These are phyloP conservation scores for Telenomus remus DNA, from an alignment of 1,140 invertebrate genomes.

Conservation along the genomic window DNA sequence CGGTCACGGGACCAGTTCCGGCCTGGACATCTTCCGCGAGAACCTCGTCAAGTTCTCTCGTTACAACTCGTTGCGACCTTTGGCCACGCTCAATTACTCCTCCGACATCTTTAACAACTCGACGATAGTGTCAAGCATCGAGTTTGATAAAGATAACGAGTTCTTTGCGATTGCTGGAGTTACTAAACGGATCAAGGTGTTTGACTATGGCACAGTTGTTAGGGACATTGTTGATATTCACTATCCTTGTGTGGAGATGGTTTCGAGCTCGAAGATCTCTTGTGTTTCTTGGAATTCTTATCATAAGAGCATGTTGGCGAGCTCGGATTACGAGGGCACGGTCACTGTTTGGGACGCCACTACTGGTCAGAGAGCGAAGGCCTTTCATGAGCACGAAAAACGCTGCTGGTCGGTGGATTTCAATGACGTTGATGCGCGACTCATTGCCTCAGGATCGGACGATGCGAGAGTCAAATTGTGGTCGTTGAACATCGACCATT, in stretches of 20 bases:
- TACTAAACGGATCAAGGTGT: slow-evolving; percentile 95
- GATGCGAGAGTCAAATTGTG: slow-evolving; percentile 96
- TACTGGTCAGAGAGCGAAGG: slow-evolving; percentile 83
- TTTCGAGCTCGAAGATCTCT: slow-evolving; percentile 95
- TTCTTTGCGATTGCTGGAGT: slow-evolving; percentile 98
- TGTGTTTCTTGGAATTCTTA: slow-evolving; percentile 97
- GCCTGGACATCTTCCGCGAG: slow-evolving; percentile 88
- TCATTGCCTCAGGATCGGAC: slow-evolving; percentile 96
- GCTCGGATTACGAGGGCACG: slow-evolving; percentile 96
- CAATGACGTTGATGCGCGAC: slow-evolving; percentile 91
- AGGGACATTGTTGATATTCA: slow-evolving; percentile 91
- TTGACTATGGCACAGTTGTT: slow-evolving; percentile 92
- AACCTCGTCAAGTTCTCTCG: slow-evolving; percentile 92
- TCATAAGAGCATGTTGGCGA: slow-evolving; percentile 91
- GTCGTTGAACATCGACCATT: slow-evolving; percentile 91
- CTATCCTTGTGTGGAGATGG: slow-evolving; percentile 94
- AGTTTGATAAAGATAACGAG: slow-evolving; percentile 98
- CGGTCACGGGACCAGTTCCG: slow-evolving; percentile 69
- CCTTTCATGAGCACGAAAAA: slow-evolving; percentile 95
- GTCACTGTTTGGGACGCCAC: slow-evolving; percentile 95
- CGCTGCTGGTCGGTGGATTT: slow-evolving; percentile 98
- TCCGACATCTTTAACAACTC: slow-evolving; percentile 91
- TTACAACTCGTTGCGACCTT: slow-evolving; percentile 85
- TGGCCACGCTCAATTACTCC: slow-evolving; percentile 93
- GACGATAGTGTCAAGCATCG: slow-evolving; percentile 96